Base-by-base conservation (phyloP, 2,888 invertebrate species). In the Rhagium mordax region DNA sequence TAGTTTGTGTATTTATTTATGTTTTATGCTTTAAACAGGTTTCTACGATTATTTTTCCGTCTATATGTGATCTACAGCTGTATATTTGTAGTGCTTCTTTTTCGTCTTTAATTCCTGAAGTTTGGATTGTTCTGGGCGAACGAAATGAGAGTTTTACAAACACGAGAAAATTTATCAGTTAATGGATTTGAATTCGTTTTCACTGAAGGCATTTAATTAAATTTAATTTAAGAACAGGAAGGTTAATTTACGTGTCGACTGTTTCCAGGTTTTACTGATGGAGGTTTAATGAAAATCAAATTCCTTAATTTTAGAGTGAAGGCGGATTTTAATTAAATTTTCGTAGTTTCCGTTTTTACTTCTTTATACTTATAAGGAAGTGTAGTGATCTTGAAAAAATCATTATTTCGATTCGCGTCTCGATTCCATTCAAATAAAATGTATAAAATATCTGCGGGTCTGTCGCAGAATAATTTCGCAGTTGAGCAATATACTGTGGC, bases 131-230 rank as follows among this genome's bases (percentile, higher is more conserved):
- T 18, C 47, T 20, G 41, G 60, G 2, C 72, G 67, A 70, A 72
- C 72, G 72, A 74, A 79, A 74, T 72, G 76, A 72, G 76, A 75
- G 72, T 71, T 74, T 69, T 71, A 77, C 71, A 57, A 29, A 21
- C 6, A 72, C 62, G 65, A n/a, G 69, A 72, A 72, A 74, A 74
- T 29, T 53, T 57, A 67, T 51, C 57, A 29, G 70, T 64, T 69
- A 74, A 69, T 71, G 62, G 53, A 72, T 70, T 57, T 69, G 69
- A 71, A 72, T 66, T 55, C 70, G 41, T 57, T 62, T 69, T 51
- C 57, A 70, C 51, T 59, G 57, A 59, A 66, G 64, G 55, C 51
- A 24, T 71, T 27, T 69, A 49, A 60, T 61, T 49, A 51, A 57
- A 65, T 53, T 53, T 69, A 55, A 71, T 71, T 70, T 60, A 57